A percentile compares a stretch with the other conserved stretches of the same genome.
Conservation (phyloP, 2,888 invertebrate species). For the Labia minor region DNA sequence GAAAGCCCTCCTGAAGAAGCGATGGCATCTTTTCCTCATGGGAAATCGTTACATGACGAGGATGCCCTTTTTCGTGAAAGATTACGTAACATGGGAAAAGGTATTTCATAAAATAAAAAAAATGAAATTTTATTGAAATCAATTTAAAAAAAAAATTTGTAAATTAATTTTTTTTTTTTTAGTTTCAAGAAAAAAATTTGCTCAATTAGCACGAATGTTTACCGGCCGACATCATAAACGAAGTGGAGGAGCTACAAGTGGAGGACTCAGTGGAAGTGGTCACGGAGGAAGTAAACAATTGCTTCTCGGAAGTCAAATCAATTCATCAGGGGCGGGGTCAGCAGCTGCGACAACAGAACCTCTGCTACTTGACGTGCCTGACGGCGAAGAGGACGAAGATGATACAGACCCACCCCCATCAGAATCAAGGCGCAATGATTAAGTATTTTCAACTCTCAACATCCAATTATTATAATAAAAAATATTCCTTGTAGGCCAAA, state of each 20-base stretch:
- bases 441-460: background rate
- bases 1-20: slow-evolving; percentile 26
- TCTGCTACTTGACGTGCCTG: background rate
- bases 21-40: slow-evolving; percentile 22
- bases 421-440: background rate
- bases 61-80: slow-evolving; percentile 65
- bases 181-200: slow-evolving; percentile 71
- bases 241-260: slow-evolving; percentile 16
- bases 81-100: slow-evolving; percentile 70
- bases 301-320: background rate
- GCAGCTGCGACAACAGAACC: background rate
- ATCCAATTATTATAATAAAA: too few species aligned
- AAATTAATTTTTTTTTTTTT: slow-evolving; percentile 29
- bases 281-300: background rate
- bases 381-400: background rate
- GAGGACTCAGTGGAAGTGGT: background rate
- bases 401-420: background rate
- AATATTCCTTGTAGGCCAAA: too few species aligned
- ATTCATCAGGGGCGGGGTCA: background rate
- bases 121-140: slow-evolving; percentile 14
- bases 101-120: too few species aligned
- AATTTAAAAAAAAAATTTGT: slow-evolving; percentile 20
- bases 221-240: slow-evolving; percentile 47
- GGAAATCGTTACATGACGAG: slow-evolving; percentile 39
- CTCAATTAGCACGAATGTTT: slow-evolving; percentile 66